phyloP scores from a whole-genome alignment of 1,140 invertebrate genomes.

The Chionoecetes opilio region DNA sequence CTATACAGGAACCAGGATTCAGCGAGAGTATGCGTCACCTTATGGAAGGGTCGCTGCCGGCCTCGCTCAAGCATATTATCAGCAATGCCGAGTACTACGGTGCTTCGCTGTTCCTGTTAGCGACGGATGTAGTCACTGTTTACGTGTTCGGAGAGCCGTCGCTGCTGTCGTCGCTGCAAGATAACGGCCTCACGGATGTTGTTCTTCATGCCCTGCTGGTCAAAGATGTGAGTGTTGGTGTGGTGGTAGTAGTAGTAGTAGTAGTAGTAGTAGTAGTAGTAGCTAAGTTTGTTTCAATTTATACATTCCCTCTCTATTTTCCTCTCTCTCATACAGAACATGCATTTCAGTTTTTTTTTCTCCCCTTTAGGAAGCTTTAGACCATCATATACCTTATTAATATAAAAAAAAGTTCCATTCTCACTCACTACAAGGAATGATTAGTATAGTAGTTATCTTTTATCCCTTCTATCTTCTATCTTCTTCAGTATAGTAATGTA shows the following conservation, averaged over 20 bases:
- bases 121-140: constrained; percentile 95
- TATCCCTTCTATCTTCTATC: no score
- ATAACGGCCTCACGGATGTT: constrained; percentile 95
- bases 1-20: constrained; percentile 87
- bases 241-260: neutral
- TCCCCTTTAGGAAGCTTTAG: no score
- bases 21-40: constrained; percentile 92
- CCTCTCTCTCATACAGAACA: no score
- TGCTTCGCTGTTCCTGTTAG: constrained; percentile 93
- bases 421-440: no score
- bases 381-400: no score
- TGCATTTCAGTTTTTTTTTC: no score
- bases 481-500: no score
- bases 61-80: constrained; percentile 94
- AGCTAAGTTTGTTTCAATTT: no score
- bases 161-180: constrained; percentile 92
- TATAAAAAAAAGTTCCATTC: no score
- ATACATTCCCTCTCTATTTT: no score
- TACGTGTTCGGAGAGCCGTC: constrained; percentile 96
- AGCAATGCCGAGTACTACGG: constrained; percentile 97
- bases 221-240: constrained; percentile 86
- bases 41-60: constrained; percentile 94
- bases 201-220: constrained; percentile 93
- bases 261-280: no score
- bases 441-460: no score